Evolutionary conservation across 1,140 invertebrate genomes (phyloP).

Genomic region (Helicoverpa armigera): DNA sequence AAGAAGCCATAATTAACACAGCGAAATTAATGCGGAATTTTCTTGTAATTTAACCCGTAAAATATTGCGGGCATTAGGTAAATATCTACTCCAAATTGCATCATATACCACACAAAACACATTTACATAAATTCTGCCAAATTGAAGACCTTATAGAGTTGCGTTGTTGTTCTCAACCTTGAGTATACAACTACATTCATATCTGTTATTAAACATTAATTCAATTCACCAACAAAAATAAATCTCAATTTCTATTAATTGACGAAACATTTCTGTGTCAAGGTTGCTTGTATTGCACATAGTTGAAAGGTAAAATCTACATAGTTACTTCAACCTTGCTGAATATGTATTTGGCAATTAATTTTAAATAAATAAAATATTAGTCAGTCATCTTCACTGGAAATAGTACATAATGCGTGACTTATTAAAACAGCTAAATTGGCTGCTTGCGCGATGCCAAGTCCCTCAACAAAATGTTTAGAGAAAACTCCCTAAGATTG

Average conservation of each 20-base stretch:
- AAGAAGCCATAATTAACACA: no score
- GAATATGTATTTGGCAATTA: conserved; percentile 70
- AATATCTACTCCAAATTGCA: background rate
- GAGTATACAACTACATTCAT: conserved; percentile 47
- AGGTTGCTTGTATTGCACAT: conserved; percentile 71
- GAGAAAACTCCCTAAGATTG: no score
- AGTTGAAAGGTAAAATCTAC: conserved; percentile 77
- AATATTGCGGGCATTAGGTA: background rate
- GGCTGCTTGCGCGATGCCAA: no score
- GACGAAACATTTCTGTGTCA: conserved; percentile 76
- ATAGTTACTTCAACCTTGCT: conserved; percentile 73
- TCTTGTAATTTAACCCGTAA: no score
- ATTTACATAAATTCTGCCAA: conserved; percentile 19
- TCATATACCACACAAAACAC: background rate
- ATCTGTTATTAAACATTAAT: conserved; percentile 50
- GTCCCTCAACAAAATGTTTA: no score
- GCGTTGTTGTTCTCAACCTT: conserved; percentile 45
- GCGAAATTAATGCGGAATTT: no score
- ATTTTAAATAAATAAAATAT: conserved; percentile 59
- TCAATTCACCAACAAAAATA: conserved; percentile 52
- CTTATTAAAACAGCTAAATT: background rate
- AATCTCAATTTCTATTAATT: conserved; percentile 66
- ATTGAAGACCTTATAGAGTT: conserved; percentile 41
- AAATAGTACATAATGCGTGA: conserved; percentile 21
- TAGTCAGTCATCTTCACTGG: conserved; percentile 30